Conservation (phyloP, 2,797 vertebrate species). For the Brotula barbata region DNA sequence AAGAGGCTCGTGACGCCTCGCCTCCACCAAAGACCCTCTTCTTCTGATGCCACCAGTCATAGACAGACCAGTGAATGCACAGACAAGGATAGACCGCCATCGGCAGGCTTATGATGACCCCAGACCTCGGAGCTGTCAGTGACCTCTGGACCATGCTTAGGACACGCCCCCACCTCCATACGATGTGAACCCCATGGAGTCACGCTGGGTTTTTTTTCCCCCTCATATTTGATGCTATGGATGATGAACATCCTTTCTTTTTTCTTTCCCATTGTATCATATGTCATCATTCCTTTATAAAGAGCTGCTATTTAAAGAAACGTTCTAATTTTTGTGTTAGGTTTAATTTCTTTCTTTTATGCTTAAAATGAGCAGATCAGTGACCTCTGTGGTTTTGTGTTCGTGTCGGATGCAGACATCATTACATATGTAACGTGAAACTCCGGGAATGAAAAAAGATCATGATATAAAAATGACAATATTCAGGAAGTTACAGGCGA, state of each 20-base stretch:
- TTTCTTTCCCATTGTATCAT: slow-evolving; percentile 59
- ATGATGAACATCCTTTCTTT: slow-evolving; percentile 31
- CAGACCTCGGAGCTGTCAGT: slow-evolving; percentile 56
- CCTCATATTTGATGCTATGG: slow-evolving; percentile 40
- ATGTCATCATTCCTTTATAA: slow-evolving; percentile 74
- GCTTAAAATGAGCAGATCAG: slow-evolving; percentile 52
- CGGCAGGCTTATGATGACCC: slow-evolving; percentile 46
- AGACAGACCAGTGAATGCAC: slow-evolving; percentile 51
- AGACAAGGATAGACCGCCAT: slow-evolving; percentile 45
- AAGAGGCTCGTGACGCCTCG: slow-evolving; percentile 46
- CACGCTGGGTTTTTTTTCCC: slow-evolving; percentile 35
- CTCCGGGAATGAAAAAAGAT: no score
- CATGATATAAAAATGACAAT: no score
- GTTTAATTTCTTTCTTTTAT: slow-evolving; percentile 59
- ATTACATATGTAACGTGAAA: slow-evolving; percentile 34
- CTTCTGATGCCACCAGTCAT: slow-evolving; percentile 51
- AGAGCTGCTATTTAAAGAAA: slow-evolving; percentile 82
- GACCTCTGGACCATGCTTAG: slow-evolving; percentile 66
- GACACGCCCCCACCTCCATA: slow-evolving; percentile 47
- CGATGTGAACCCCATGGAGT: slow-evolving; percentile 51
- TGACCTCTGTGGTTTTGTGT: slow-evolving; percentile 22
- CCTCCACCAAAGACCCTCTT: slow-evolving; percentile 64
- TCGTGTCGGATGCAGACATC: slow-evolving; percentile 16
- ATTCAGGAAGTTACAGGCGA: no score
- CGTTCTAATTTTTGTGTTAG: slow-evolving; percentile 53